Base-by-base conservation (phyloP, 2,888 invertebrate genomes). In the Idaea biselata region DNA sequence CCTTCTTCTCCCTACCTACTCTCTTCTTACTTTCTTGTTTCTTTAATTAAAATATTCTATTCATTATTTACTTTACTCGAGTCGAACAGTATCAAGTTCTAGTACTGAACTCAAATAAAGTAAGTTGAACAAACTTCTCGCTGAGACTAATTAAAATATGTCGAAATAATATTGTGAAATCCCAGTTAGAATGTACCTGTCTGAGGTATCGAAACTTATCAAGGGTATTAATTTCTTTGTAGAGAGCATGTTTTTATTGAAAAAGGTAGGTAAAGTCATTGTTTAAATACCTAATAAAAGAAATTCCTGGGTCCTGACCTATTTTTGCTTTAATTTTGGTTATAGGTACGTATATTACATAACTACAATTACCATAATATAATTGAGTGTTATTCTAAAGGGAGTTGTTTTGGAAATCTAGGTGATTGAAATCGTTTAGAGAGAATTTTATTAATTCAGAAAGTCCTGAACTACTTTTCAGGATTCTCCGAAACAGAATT, bases 101-200 rank as follows among this genome's bases (percentile, higher is more conserved):
- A 65, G 61, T 54, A 58, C 59, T 31, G 25, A 67, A 68, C 63
- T 58, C 63, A 69, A 71, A 70, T 69, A 68, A 68, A 56, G 60
- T 59, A 58, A 56, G 60, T 59, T 57, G 63, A 72, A 71, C 64
- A 71, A 73, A 72, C 71, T 72, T 59, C 60, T 18, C 63, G 58
- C 63, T 61, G 14, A 16, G 60, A 62, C 66, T 74, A 69, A 71
- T 73, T 71, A 72, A 67, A 74, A 73, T 69, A 71, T 70, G 69
- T 71, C 60, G 62, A 65, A 69, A 73, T 69, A 73, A 72, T 71
- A 72, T 73, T 74, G 70, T 68, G 70, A 67, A 67, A 68, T 65
- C 64, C 65, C 69, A 71, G 68, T 72, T 71, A 66, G 63, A 59
- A 1, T 25, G 25, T 3, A 25, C 5, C 1, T 25, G 25, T 25